Base-by-base conservation (phyloP, 2,797 vertebrate genomes). In the Telmatherina bonti region DNA sequence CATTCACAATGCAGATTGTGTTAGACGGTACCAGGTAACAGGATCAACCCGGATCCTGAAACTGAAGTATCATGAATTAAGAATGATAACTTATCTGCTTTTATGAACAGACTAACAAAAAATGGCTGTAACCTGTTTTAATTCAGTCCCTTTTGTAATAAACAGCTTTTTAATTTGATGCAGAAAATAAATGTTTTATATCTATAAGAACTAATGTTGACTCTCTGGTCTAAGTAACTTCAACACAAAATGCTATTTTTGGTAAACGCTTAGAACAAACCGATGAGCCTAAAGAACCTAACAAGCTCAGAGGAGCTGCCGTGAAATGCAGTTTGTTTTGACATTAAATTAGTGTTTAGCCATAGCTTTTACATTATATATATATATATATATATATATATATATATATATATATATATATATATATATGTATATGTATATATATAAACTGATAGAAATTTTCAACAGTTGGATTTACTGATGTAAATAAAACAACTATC, bases 61-160 rank as follows among this genome's bases (percentile, higher is more conserved):
- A 11, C n/a, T 51, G 47, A 49, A n/a, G 45, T 10, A 51, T 4
- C 4, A 51, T 24, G 1, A 5, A 26, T 5, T 1, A 24, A 5
- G 22, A 51, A 8, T 51, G 47, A 55, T 53, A 55, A 56, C 52
- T 66, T 56, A 24, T 41, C 30, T 27, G 31, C 33, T 24, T 51
- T 29, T 29, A 56, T 57, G 20, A 63, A 64, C n/a, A 71, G 24
- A 24, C 15, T 36, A 22, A 12, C 49, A 55, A 20, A 3, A 8
- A 8, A n/a, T n/a, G n/a, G n/a, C 53, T 26, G 31, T 38, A 43
- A 20, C 35, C 59, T 29, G 8, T n/a, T 36, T 12, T 22, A 1
- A 54, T 52, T 52, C 11, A 7, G 13, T 43, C 13, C 24, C 54
- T 65, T n/a, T 27, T 62, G 1, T 36, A 31, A 31, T 55, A 20